These are phyloP conservation scores for Meleagris gallopavo DNA, from an alignment of 2,113 vertebrate species.

Conservation along the genomic window DNA sequence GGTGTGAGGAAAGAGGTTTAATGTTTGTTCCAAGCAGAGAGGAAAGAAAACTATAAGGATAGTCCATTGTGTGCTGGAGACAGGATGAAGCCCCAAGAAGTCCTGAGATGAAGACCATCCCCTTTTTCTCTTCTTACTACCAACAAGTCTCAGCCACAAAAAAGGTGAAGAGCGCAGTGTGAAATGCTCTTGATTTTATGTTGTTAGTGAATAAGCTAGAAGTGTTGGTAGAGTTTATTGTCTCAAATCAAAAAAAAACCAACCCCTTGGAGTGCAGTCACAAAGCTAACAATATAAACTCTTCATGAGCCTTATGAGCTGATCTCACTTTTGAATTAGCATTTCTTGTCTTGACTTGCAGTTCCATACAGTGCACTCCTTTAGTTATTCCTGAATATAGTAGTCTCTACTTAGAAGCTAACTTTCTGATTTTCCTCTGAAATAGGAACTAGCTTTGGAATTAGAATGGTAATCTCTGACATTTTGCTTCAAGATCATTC, in stretches of 20 bases:
- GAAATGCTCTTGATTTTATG: not conserved
- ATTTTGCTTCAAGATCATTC: slow-evolving; percentile 34
- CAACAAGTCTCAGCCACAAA: not conserved
- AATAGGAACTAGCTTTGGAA: slow-evolving; percentile 17
- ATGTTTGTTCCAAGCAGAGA: rapidly evolving
- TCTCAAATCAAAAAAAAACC: not conserved
- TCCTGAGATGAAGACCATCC: not conserved
- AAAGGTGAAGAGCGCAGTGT: not conserved
- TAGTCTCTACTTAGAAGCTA: slow-evolving; percentile 25
- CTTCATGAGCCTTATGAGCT: not conserved
- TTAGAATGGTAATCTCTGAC: not conserved
- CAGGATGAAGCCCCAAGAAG: not conserved
- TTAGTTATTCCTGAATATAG: slow-evolving; percentile 6
- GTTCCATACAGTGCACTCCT: not conserved
- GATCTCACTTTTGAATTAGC: not conserved
- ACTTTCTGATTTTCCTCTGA: slow-evolving; percentile 1
- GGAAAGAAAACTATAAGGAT: not conserved
- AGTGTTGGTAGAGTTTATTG: rapidly evolving
- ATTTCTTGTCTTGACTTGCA: not conserved
- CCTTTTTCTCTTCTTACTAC: not conserved
- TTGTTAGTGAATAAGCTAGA: not conserved
- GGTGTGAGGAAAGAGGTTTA: not conserved
- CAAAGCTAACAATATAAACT: not conserved
- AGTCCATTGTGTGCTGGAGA: not conserved
- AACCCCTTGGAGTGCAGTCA: not conserved